phyloP scores from a whole-genome alignment of 2,888 invertebrate species.

The Microctonus hyperodae region DNA sequence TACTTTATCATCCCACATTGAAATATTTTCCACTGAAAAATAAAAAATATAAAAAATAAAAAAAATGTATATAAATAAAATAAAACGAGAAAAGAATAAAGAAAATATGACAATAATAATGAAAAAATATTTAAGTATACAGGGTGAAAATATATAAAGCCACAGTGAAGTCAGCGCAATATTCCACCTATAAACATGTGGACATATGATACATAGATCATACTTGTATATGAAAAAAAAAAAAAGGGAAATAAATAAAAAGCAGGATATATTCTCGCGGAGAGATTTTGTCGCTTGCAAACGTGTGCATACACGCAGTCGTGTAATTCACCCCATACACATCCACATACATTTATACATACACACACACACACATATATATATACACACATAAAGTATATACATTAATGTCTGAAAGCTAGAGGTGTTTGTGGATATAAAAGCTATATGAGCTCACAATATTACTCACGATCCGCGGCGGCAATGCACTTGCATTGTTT shows the following conservation, averaged over 20 bases:
- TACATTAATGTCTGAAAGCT: no score
- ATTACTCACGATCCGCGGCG: conserved; percentile 45
- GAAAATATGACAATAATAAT: not conserved
- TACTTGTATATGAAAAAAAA: conserved; percentile 4
- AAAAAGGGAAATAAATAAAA: no score
- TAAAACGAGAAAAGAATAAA: not conserved
- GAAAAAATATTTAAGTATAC: not conserved
- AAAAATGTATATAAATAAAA: not conserved
- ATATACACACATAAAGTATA: not conserved
- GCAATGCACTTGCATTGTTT: conserved; percentile 32
- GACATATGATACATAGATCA: conserved; percentile 11
- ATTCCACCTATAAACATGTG: not conserved
- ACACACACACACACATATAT: conserved; percentile 9
- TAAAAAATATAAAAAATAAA: not conserved
- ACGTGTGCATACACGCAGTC: conserved; percentile 25
- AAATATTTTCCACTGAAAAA: not conserved
- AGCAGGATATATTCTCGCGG: conserved; percentile 32
- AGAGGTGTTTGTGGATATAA: conserved; percentile 22
- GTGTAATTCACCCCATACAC: conserved; percentile 24
- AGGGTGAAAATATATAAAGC: not conserved
- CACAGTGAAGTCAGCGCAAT: not conserved
- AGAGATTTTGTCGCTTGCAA: conserved; percentile 38
- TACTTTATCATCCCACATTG: no score
- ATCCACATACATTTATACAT: not conserved
- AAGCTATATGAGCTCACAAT: conserved; percentile 32